Base-by-base conservation (phyloP, 1,140 invertebrate genomes). In the Saccostrea glomerata region DNA sequence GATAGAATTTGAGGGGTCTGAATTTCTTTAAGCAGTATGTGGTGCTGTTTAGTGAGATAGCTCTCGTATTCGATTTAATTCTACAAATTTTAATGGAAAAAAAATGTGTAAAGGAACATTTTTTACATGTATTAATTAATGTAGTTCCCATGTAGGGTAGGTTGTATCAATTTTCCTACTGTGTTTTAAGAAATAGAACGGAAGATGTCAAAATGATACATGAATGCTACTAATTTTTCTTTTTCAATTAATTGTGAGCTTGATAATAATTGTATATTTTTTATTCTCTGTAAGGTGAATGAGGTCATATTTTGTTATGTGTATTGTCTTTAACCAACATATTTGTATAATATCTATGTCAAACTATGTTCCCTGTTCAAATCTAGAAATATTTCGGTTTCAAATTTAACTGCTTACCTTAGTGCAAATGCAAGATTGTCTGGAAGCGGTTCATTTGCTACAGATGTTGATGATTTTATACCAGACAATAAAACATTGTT, bases 381-480 rank as follows among this genome's bases (percentile, higher is more conserved):
- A 40, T 30, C 23, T 13, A 12, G 11, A 13, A 25, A 77, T 30
- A 77, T 77, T 77, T 77, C 30, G 70, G 23, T 77, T 77, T 30
- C 23, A 77, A 73, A 30, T 77, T 30, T 47, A 47, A 77, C 70
- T 77, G 70, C 70, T 47, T 77, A 77, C 25, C 25, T 77, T 77
- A 77, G 30, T 77, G 23, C 66, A 73, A 73, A 73, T 73, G 66
- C 70, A 36, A 77, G 15, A 77, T 77, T 77, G 70, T 77, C 70
- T 77, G 70, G 70, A 77, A 77, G 70, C 25, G 70, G 70, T 77
- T 77, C 70, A 77, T 77, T 77, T 77, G 70, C 70, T 77, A 36
- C 70, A 77, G 70, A 77, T 77, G 70, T 77, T 77, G 70, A 77
- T 77, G 70, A 77, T 77, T 77, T 77, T 77, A 77, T 77, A 77